Conservation (phyloP, 2,113 vertebrate genomes). For the Probosciger aterrimus region DNA sequence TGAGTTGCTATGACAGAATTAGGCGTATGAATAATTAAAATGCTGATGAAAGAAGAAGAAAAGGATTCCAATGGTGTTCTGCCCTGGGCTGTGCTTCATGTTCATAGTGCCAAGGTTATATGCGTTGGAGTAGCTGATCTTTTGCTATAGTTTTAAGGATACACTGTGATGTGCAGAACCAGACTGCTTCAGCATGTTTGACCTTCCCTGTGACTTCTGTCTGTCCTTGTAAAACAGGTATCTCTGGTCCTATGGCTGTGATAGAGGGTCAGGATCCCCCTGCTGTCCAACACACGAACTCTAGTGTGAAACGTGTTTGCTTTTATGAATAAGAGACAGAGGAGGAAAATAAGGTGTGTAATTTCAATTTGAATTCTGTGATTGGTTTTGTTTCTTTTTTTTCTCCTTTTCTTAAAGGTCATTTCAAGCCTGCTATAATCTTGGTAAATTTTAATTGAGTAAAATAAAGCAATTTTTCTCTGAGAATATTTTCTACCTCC, state of each 20-base stretch:
- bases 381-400: not conserved
- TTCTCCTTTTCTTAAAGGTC: not conserved
- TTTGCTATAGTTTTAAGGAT: not conserved
- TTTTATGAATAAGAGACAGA: not conserved
- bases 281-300: not conserved
- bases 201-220: not conserved
- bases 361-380: not conserved
- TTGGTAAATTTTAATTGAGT: not conserved
- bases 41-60: not conserved
- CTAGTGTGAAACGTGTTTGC: not conserved
- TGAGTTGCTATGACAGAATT: not conserved
- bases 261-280: not conserved
- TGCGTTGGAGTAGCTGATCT: not conserved
- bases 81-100: not conserved
- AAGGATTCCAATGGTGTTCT: not conserved
- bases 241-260: not conserved
- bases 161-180: not conserved
- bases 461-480: not conserved
- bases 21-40: not conserved
- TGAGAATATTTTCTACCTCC: not conserved
- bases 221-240: not conserved
- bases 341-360: rapidly evolving
- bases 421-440: not conserved
- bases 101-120: constrained; percentile 29
- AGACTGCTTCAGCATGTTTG: not conserved